phyloP scores from a whole-genome alignment of 1,140 invertebrate species.

The Brachystomella parvula region DNA sequence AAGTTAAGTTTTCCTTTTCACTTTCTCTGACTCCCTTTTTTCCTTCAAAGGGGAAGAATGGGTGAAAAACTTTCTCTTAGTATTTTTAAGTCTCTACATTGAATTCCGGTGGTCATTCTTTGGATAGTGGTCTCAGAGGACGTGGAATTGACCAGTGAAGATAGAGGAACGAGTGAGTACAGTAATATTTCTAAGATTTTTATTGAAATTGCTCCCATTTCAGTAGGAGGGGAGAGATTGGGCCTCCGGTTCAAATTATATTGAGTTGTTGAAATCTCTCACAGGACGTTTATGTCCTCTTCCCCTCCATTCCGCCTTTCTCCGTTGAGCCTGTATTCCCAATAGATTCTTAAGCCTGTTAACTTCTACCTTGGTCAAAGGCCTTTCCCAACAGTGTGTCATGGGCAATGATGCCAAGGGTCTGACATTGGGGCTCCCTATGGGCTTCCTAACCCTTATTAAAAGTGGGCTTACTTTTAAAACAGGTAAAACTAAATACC shows the following conservation, averaged over 20 bases:
- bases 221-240: neutral
- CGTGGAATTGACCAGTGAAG: conserved; percentile 3
- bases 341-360: conserved; percentile 1
- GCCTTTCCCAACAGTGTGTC: too few relatives aligned
- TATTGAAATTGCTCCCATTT: conserved; percentile 15
- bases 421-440: conserved; percentile 1
- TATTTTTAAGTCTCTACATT: conserved; percentile 7
- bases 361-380: neutral
- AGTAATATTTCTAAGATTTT: conserved; percentile 14
- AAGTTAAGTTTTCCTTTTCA: too few relatives aligned
- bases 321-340: neutral
- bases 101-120: neutral
- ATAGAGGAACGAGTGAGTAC: neutral
- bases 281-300: conserved; percentile 3
- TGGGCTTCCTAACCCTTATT: neutral
- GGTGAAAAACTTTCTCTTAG: neutral
- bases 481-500: too few relatives aligned
- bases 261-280: neutral
- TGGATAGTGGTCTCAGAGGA: neutral
- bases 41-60: neutral
- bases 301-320: neutral
- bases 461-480: neutral
- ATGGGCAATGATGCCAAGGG: too few relatives aligned
- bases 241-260: neutral
- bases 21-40: neutral